Evolutionary conservation across 2,797 vertebrate species (phyloP).

Genomic region (Lepilemur septentrionalis): DNA sequence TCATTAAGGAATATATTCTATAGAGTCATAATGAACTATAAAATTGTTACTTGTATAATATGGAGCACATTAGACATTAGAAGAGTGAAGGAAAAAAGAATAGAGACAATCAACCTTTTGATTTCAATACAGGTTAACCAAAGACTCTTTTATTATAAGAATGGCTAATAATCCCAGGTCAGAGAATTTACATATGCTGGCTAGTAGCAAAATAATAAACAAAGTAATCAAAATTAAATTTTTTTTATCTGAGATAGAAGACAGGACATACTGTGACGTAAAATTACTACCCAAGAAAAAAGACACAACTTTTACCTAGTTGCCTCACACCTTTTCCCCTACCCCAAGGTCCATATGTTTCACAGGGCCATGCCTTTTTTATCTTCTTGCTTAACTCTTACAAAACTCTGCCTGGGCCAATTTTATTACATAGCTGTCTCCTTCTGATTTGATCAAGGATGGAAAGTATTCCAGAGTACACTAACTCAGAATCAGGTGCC

Average conservation of each 20-base stretch:
- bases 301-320: slow-evolving; percentile 23
- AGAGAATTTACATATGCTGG: slow-evolving; percentile 24
- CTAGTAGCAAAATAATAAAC: background rate
- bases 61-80: background rate
- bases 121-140: slow-evolving; percentile 31
- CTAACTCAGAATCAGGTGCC: background rate
- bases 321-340: background rate
- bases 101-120: background rate
- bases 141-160: slow-evolving; percentile 20
- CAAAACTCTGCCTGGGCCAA: background rate
- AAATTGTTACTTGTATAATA: background rate
- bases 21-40: slow-evolving; percentile 27
- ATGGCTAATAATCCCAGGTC: background rate
- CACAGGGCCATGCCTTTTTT: slow-evolving; percentile 63
- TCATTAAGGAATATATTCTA: slow-evolving; percentile 14
- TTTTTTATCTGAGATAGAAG: slow-evolving; percentile 32
- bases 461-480: slow-evolving; percentile 22
- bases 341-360: slow-evolving; percentile 51
- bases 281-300: slow-evolving; percentile 3
- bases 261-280: background rate
- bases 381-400: slow-evolving; percentile 62
- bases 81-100: slow-evolving; percentile 5
- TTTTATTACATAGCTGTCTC: slow-evolving; percentile 42
- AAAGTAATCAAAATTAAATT: background rate
- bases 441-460: slow-evolving; percentile 45